Percentiles rank a stretch among this genome's conserved stretches.
Evolutionary conservation across 2,888 invertebrate species (phyloP).

Genomic region (Panopea generosa): DNA sequence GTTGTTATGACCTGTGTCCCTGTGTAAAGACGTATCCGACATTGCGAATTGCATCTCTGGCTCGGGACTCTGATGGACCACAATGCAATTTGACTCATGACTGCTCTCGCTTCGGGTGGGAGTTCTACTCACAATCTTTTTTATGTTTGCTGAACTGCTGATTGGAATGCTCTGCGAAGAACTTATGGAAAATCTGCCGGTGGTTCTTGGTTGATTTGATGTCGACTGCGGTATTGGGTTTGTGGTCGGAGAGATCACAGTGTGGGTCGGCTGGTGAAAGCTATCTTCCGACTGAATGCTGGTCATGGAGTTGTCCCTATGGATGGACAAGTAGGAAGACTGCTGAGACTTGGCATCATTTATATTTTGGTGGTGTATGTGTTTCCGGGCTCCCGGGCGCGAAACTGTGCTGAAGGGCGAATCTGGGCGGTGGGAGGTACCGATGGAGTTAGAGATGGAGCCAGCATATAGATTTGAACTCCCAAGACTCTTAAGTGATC

Average conservation of each 20-base stretch:
- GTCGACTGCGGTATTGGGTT: background rate
- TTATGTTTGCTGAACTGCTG: background rate
- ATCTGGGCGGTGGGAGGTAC: no score
- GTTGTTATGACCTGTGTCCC: slow-evolving; percentile 3
- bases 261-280: slow-evolving; percentile 40
- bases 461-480: no score
- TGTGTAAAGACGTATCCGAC: slow-evolving; percentile 37
- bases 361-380: no score
- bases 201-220: background rate
- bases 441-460: no score
- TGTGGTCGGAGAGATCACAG: slow-evolving; percentile 33
- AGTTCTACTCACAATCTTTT: slow-evolving; percentile 6
- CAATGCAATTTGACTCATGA: background rate
- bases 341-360: no score
- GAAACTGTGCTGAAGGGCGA: no score
- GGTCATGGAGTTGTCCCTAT: background rate
- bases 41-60: slow-evolving; percentile 42
- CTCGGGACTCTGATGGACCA: slow-evolving; percentile 12
- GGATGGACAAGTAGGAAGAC: no score
- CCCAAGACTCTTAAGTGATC: no score
- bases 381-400: no score
- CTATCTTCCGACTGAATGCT: slow-evolving; percentile 34
- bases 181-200: slow-evolving; percentile 47
- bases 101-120: slow-evolving; percentile 38
- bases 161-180: slow-evolving; percentile 41